Evolutionary conservation across 2,888 invertebrate genomes (phyloP).

Genomic region (Cheilosia grossa): DNA sequence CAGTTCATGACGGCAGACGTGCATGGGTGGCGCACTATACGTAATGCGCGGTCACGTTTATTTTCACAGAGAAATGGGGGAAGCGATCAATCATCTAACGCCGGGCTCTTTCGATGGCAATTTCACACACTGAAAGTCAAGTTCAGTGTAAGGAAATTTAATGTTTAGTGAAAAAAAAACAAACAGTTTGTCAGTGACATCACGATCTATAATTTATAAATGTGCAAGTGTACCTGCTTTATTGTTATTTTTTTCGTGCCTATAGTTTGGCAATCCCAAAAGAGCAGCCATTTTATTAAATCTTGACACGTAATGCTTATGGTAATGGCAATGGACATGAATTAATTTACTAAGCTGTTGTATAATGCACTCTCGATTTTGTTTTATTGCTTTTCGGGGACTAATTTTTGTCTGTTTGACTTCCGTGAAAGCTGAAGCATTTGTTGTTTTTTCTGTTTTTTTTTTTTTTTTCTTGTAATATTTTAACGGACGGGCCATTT

Average conservation of each 20-base stretch:
- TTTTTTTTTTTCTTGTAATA: too few species aligned
- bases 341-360: slow-evolving; percentile 35
- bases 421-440: not conserved
- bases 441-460: too few species aligned
- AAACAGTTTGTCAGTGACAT: slow-evolving; percentile 5
- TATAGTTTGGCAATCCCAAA: slow-evolving; percentile 18
- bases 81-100: slow-evolving; percentile 9
- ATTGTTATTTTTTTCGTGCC: slow-evolving; percentile 9
- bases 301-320: slow-evolving; percentile 38
- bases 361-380: slow-evolving; percentile 41
- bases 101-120: slow-evolving; percentile 19
- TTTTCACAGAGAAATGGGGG: not conserved
- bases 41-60: slow-evolving; percentile 12
- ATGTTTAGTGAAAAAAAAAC: not conserved
- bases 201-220: not conserved
- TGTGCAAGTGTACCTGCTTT: not conserved
- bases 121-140: slow-evolving; percentile 32
- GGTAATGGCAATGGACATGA: slow-evolving; percentile 23
- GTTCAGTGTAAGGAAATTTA: slow-evolving; percentile 41
- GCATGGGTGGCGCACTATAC: not conserved
- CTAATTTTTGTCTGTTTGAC: slow-evolving; percentile 1
- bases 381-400: slow-evolving; percentile 2
- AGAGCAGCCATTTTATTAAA: slow-evolving; percentile 21
- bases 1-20: slow-evolving; percentile 16
- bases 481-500: too few species aligned